These are phyloP conservation scores for Pycnonotus jocosus DNA, from an alignment of 2,113 vertebrate species.

Conservation along the genomic window DNA sequence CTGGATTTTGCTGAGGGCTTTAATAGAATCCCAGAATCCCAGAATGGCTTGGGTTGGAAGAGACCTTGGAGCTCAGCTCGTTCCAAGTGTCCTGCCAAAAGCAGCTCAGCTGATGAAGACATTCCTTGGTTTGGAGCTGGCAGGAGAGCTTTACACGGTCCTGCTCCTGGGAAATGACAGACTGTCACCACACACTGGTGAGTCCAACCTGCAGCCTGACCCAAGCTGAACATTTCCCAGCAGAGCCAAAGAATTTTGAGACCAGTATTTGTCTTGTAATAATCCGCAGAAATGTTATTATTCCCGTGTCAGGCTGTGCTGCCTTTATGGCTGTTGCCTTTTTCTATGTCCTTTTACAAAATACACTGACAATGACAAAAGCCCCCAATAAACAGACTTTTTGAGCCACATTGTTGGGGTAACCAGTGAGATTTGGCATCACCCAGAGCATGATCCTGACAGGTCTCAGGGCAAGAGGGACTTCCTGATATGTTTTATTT, in stretches of 20 bases:
- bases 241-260: neutral
- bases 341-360: neutral
- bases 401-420: neutral
- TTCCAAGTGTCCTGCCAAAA: neutral
- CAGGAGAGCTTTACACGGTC: neutral
- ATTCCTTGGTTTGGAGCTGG: neutral
- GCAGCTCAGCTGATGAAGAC: neutral
- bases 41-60: neutral
- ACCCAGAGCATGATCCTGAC: neutral
- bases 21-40: neutral
- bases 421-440: neutral
- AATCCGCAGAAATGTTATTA: neutral
- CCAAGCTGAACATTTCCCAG: neutral
- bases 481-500: neutral
- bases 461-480: neutral
- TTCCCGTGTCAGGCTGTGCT: neutral
- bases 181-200: neutral
- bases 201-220: neutral
- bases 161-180: neutral
- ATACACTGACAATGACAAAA: neutral
- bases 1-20: neutral
- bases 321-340: neutral
- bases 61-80: neutral
- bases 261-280: neutral
- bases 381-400: neutral